Conservation (phyloP, 2,888 invertebrate species). For the Acutogordius australiensis region DNA sequence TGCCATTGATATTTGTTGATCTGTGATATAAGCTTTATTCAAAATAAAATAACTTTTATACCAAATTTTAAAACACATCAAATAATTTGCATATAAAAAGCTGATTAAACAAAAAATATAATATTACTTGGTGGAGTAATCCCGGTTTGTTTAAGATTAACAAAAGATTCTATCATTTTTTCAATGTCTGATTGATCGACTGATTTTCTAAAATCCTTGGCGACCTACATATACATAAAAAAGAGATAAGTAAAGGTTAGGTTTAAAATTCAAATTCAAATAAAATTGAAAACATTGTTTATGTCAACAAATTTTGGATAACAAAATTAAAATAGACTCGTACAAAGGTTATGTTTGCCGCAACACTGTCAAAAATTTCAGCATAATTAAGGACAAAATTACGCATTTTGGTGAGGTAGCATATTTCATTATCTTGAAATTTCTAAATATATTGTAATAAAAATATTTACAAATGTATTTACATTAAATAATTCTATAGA, state of each 20-base stretch:
- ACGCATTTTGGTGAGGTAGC: background rate
- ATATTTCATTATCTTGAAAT: conserved; percentile 2
- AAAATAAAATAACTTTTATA: too few species aligned
- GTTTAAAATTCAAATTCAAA: background rate
- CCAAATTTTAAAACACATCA: too few species aligned
- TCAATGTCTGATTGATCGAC: background rate
- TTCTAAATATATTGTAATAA: background rate
- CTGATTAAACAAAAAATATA: too few species aligned
- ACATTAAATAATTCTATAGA: background rate
- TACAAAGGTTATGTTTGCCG: too few species aligned
- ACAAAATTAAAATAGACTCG: too few species aligned
- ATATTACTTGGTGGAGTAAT: background rate
- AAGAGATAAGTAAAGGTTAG: too few species aligned
- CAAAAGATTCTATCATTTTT: background rate
- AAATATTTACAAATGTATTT: background rate
- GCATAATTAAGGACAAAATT: background rate
- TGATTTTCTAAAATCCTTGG: background rate
- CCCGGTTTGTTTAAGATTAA: background rate
- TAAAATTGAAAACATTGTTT: too few species aligned
- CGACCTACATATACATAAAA: background rate
- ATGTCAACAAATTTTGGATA: too few species aligned
- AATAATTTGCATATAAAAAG: too few species aligned
- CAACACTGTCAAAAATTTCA: background rate
- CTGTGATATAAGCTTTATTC: too few species aligned
- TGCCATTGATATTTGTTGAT: too few species aligned